phyloP scores from a whole-genome alignment of 2,113 vertebrate species.

The Oncorhynchus clarkii region DNA sequence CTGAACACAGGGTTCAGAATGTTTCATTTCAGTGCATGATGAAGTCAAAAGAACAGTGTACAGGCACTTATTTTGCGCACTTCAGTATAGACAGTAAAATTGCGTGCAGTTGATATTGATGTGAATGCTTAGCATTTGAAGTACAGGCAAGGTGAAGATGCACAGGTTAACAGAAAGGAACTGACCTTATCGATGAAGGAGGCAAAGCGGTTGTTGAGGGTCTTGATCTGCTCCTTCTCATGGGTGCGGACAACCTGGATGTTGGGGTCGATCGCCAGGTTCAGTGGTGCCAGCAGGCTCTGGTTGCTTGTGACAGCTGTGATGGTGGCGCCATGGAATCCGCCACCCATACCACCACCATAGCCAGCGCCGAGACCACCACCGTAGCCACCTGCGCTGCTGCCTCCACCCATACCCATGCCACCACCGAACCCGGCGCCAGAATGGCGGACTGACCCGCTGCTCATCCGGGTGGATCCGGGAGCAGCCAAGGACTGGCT shows the following conservation, averaged over 20 bases:
- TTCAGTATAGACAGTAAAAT: neutral
- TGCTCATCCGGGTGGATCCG: neutral
- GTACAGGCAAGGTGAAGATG: neutral
- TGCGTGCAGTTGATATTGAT: neutral
- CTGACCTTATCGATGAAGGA: constrained; percentile 91
- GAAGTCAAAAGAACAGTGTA: neutral
- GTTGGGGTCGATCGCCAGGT: constrained; percentile 83
- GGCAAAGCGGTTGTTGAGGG: constrained; percentile 84
- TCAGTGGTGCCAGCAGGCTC: constrained; percentile 84
- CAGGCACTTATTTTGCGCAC: neutral
- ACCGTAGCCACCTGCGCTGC: constrained; percentile 34
- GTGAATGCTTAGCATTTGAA: neutral
- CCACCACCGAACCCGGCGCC: constrained; percentile 3
- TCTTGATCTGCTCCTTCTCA: constrained; percentile 94
- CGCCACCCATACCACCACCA: constrained; percentile 13
- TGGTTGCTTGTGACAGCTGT: constrained; percentile 85
- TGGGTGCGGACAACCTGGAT: constrained; percentile 85
- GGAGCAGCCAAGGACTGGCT: constrained; percentile 12
- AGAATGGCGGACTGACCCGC: constrained; percentile 5
- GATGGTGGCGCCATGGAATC: constrained; percentile 60
- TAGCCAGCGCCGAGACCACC: constrained; percentile 32
- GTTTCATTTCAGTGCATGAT: neutral
- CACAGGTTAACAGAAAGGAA: constrained; percentile 3
- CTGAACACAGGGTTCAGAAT: neutral
- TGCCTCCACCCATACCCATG: constrained; percentile 7